phyloP scores from a whole-genome alignment of 2,113 vertebrate species.

The Oncorhynchus keta region DNA sequence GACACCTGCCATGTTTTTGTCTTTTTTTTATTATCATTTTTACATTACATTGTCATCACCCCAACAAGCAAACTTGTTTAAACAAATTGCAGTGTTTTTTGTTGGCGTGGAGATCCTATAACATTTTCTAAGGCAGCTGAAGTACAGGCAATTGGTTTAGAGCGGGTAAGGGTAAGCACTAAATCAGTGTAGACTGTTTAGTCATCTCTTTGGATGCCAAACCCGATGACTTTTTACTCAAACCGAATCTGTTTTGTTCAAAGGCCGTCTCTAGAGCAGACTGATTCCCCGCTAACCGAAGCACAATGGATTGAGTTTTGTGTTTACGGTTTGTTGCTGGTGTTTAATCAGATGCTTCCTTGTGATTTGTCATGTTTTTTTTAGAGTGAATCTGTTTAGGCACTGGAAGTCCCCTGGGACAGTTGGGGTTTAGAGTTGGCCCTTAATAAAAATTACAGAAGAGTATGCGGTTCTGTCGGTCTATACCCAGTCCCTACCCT shows the following conservation, averaged over 20 bases:
- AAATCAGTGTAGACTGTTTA: neutral
- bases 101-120: constrained; percentile 61
- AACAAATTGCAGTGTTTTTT: constrained; percentile 66
- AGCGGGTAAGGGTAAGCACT: neutral
- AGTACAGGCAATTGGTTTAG: constrained; percentile 15
- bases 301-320: constrained; percentile 25
- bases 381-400: constrained; percentile 47
- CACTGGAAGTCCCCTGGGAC: constrained; percentile 36
- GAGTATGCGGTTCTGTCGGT: constrained; percentile 7
- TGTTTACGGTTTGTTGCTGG: constrained; percentile 32
- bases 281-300: constrained; percentile 15
- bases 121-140: constrained; percentile 37
- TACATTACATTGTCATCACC: neutral
- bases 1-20: constrained; percentile 52
- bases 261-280: too few relatives aligned
- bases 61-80: constrained; percentile 60
- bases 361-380: constrained; percentile 54
- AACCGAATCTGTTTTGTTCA: too few relatives aligned
- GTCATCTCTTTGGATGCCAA: too few relatives aligned
- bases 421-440: constrained; percentile 46
- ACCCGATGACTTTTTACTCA: too few relatives aligned
- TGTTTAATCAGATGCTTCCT: constrained; percentile 47
- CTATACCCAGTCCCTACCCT: too few relatives aligned
- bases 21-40: too few relatives aligned
- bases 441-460: constrained; percentile 51